Percentiles rank a stretch among this genome's conserved stretches.
Conservation (phyloP, 1,140 invertebrate species). For the Plectrocnemia conspersa region DNA sequence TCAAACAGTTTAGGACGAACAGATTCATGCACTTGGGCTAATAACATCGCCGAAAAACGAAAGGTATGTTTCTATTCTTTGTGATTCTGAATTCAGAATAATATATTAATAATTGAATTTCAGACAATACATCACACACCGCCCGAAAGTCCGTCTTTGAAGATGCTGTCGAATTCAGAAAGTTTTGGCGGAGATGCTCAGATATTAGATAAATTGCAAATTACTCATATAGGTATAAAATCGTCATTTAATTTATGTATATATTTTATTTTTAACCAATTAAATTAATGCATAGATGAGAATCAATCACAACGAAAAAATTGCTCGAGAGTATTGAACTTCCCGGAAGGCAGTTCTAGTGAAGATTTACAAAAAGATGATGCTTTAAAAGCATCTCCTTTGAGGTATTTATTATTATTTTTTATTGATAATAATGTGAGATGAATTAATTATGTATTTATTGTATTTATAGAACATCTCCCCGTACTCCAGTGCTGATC, state of each 20-base stretch:
- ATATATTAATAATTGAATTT: conserved; percentile 20
- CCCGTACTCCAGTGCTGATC: conserved; percentile 77
- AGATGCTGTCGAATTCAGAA: conserved; percentile 58
- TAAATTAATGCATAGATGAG: conserved; percentile 15
- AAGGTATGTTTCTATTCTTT: conserved; percentile 41
- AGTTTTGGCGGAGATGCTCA: conserved; percentile 73
- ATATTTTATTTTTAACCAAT: background rate
- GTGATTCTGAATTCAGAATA: too few species aligned
- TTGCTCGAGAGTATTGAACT: conserved; percentile 47
- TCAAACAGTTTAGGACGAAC: conserved; percentile 47
- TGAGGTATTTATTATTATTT: conserved; percentile 38
- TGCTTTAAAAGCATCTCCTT: conserved; percentile 40
- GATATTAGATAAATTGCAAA: conserved; percentile 66
- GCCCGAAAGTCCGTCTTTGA: conserved; percentile 53
- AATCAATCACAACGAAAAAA: conserved; percentile 27
- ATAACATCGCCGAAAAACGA: conserved; percentile 44
- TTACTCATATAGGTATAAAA: conserved; percentile 37
- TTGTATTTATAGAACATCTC: conserved; percentile 52
- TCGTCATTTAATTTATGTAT: conserved; percentile 1
- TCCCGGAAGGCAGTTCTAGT: conserved; percentile 45
- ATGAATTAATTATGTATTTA: conserved; percentile 16
- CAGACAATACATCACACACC: conserved; percentile 48
- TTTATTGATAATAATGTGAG: conserved; percentile 15
- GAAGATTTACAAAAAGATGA: conserved; percentile 42
- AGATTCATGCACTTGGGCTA: conserved; percentile 37